A percentile compares a stretch with the other conserved stretches of the same genome.
Evolutionary conservation across 2,113 vertebrate genomes (phyloP).

Genomic region (Artemisiospiza belli): DNA sequence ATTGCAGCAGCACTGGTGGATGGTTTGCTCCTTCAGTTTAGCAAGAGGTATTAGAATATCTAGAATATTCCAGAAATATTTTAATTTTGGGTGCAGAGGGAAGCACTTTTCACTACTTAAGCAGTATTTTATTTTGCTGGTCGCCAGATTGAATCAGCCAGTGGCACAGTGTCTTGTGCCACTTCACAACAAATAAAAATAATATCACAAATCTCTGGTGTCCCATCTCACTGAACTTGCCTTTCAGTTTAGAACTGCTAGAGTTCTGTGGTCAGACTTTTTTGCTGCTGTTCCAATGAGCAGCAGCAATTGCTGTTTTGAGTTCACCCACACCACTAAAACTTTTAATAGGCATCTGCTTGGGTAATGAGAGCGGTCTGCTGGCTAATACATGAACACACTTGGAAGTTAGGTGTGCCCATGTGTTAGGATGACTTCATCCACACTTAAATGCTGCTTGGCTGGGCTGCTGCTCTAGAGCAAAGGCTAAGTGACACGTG

Average conservation of each 20-base stretch:
- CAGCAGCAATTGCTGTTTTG: not conserved
- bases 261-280: not conserved
- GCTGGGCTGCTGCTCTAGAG: not conserved
- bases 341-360: not conserved
- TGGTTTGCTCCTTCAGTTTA: not conserved
- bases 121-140: not conserved
- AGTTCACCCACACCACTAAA: not conserved
- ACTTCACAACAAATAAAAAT: not conserved
- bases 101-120: not conserved
- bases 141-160: not conserved
- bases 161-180: not conserved
- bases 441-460: not conserved
- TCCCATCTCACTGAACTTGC: not conserved
- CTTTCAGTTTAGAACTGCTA: not conserved
- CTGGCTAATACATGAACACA: not conserved
- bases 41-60: not conserved
- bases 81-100: not conserved
- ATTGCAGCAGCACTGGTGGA: not conserved
- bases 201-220: not conserved
- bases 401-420: constrained; percentile 22
- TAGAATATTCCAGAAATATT: not conserved
- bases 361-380: not conserved
- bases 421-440: not conserved
- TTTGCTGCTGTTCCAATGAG: not conserved
- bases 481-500: not conserved